phyloP scores from a whole-genome alignment of 53 echinoderm and acorn worm genomes.

The Zoroaster sp. region DNA sequence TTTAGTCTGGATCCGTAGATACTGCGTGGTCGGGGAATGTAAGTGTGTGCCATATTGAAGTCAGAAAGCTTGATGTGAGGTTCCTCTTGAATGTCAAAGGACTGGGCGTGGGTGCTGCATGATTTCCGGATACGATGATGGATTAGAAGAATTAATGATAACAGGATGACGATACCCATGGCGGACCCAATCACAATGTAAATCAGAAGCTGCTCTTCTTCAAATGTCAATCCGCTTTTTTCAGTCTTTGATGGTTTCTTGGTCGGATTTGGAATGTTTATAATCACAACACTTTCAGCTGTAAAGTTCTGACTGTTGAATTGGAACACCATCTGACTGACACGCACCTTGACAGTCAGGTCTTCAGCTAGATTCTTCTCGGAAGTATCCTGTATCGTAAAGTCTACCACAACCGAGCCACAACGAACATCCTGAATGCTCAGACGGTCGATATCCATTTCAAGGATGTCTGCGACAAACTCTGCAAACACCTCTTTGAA shows the following conservation, averaged over 20 bases:
- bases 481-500: constrained; percentile 50
- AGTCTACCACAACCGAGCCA: constrained; percentile 66
- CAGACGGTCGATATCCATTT: constrained; percentile 6
- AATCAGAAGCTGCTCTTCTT: constrained; percentile 71
- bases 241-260: background rate
- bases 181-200: constrained; percentile 77
- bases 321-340: background rate
- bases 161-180: constrained; percentile 66
- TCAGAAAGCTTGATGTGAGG: constrained; percentile 86
- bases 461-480: constrained; percentile 1
- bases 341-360: constrained; percentile 24
- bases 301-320: constrained; percentile 29
- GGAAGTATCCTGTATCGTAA: constrained; percentile 40
- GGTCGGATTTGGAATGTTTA: constrained; percentile 30
- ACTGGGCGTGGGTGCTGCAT: constrained; percentile 55
- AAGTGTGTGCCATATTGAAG: constrained; percentile 96
- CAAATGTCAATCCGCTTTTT: constrained; percentile 52
- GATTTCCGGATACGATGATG: constrained; percentile 65
- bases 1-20: constrained; percentile 73
- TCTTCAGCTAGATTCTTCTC: constrained; percentile 39
- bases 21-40: constrained; percentile 91
- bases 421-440: constrained; percentile 49
- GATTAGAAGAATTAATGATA: constrained; percentile 66
- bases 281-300: background rate
- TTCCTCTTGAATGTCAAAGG: constrained; percentile 72